Conservation (phyloP, 2,113 vertebrate genomes). For the Talpa occidentalis region DNA sequence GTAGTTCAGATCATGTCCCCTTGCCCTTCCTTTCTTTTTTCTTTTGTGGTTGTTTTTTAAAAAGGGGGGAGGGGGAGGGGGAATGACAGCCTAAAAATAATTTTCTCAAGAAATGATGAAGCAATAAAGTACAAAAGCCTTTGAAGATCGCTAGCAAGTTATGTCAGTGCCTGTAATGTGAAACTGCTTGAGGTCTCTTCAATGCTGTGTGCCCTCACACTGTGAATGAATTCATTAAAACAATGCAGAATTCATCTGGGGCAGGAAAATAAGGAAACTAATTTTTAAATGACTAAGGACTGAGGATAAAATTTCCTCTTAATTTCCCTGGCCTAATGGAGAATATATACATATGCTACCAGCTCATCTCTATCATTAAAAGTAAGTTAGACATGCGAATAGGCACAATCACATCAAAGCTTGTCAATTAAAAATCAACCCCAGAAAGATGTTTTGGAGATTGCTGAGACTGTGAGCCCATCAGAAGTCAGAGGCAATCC, state of each 20-base stretch:
- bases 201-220: slow-evolving; percentile 53
- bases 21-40: neutral
- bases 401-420: neutral
- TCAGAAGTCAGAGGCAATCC: neutral
- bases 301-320: slow-evolving; percentile 55
- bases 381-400: slow-evolving; percentile 39
- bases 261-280: slow-evolving; percentile 67
- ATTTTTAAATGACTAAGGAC: slow-evolving; percentile 75
- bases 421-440: slow-evolving; percentile 51
- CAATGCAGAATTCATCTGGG: slow-evolving; percentile 71
- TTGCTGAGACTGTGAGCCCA: neutral
- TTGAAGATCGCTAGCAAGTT: slow-evolving; percentile 65
- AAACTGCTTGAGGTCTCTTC: slow-evolving; percentile 70
- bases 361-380: slow-evolving; percentile 61
- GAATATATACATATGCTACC: slow-evolving; percentile 30
- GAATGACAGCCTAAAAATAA: slow-evolving; percentile 61
- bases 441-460: slow-evolving; percentile 42
- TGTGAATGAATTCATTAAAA: slow-evolving; percentile 78
- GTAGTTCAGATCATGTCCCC: slow-evolving; percentile 12
- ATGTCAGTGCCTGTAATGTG: slow-evolving; percentile 66
- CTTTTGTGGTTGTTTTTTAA: neutral
- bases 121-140: slow-evolving; percentile 64
- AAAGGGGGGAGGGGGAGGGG: neutral
- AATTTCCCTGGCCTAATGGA: slow-evolving; percentile 66
- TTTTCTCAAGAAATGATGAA: slow-evolving; percentile 69